Evolutionary conservation across 2,797 vertebrate genomes (phyloP), one percentile per base, ranked within the genome.

Genomic region (Coregonus ussuriensis): DNA sequence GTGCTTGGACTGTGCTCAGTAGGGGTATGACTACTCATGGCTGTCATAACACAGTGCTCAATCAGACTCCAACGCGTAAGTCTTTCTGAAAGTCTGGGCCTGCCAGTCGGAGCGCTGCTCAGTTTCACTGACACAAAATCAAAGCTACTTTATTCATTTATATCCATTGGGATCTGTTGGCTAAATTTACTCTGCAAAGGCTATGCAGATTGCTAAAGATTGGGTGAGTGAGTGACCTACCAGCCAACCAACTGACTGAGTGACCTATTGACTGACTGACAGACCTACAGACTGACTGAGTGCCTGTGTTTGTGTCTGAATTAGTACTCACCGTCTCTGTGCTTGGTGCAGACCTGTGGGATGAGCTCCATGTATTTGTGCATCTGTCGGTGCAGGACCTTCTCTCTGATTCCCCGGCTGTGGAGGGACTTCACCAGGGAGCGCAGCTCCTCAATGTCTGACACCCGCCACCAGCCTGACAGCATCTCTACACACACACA

Each of bases 351-450:
- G 86, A 96, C 96, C 92, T 99, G 95, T 80, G 95, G 95, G 89
- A 99, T 98, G 83, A 98, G 98, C 93, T 99, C 98, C 87, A 98
- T 90, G 90, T 99, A 97, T 88, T 99, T 99, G 93, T 99, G 98
- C 87, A 99, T 94, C 93, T 99, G 98, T 88, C 98, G 97, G 84
- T 99, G 98, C 89, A 99, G 95, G 79, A 94, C 94, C 86, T 97
- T 96, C 93, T 99, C 98, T 91, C 98, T 92, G 89, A 98, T 94
- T 86, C 98, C 98, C 88, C 98, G 94, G 90, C 95, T 95, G 93
- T 99, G 97, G 18, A 99, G 95, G 59, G 95, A 93, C 86, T 93
- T 94, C 78, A 96, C 94, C 86, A 99, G 94, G 77, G 94, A 91
- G 87, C 96, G 96, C 83, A 99, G 91, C 91, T 98, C 95, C 79